These are phyloP conservation scores for Turdus rufiventris DNA, from an alignment of 2,113 vertebrate genomes.

Conservation along the genomic window DNA sequence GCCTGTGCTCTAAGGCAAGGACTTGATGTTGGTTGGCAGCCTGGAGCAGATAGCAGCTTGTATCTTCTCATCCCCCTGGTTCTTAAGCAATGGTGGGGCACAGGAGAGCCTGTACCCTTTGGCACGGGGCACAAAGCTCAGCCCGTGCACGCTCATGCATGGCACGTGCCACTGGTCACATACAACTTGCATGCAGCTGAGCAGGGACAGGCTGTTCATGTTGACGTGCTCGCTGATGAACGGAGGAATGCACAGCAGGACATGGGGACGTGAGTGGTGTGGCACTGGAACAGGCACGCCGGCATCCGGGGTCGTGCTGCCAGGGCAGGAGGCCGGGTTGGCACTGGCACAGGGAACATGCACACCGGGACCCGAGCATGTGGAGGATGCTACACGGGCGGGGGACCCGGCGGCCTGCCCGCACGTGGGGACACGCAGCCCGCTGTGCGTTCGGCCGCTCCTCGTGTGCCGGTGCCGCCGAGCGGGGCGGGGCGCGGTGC, in stretches of 20 bases:
- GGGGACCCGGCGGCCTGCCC: neutral
- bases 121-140: neutral
- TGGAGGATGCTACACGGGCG: neutral
- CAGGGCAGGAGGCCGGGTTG: accelerated
- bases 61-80: neutral
- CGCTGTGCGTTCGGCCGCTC: neutral
- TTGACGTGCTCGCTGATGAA: neutral
- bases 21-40: neutral
- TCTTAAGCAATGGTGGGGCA: neutral
- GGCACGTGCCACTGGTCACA: accelerated
- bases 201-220: accelerated
- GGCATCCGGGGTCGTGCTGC: accelerated
- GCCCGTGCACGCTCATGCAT: accelerated
- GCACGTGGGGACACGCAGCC: neutral
- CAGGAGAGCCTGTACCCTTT: neutral
- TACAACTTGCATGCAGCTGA: accelerated
- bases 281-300: accelerated
- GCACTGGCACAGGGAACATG: accelerated
- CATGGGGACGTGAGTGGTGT: accelerated
- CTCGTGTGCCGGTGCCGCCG: neutral
- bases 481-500: neutral
- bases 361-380: neutral
- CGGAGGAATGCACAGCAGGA: accelerated
- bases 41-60: neutral
- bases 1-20: neutral